Base-by-base conservation (phyloP, 2,797 vertebrate genomes). In the Takifugu ocellatus region DNA sequence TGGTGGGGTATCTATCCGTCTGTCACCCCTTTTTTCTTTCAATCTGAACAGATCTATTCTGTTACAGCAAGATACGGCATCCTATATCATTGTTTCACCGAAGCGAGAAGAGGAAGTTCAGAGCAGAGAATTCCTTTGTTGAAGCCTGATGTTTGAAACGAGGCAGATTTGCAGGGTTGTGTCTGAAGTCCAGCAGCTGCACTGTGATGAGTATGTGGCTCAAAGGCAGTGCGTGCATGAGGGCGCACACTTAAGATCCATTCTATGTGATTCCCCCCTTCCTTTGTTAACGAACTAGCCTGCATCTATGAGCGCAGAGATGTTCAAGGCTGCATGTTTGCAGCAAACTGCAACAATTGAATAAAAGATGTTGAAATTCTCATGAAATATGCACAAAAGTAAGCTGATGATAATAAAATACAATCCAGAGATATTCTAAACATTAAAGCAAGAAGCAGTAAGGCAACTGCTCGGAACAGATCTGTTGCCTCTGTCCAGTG, bases 91-190 rank as follows among this genome's bases (percentile, higher is more conserved):
- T 25, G 1, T 74, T 72, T 77, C 72, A 78, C 62, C 78, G 69
- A 82, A 75, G 63, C 70, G 72, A 75, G 77, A 83, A 77, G 66
- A 77, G 64, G 64, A 74, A 77, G 74, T 77, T 82, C 49, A 71
- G 75, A 77, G 74, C 67, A 65, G 70, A 63, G 71, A 70, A 77
- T 74, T 62, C 63, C 25, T 65, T 83, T 77, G 79, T 75, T 60
- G 56, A 49, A 52, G 66, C 63, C 57, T 63, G 55, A 72, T 70
- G 68, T 72, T 75, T 74, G 66, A 76, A 78, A 75, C 68, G 71
- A 75, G 56, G 59, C 56, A 56, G 61, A 69, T 72, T 60, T 75
- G 42, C 39, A 72, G 56, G 66, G 57, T 67, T 78, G 73, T 72
- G n/a, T 81, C 51, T 68, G 60, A 79, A 77, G 73, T 79, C 74